phyloP scores from a whole-genome alignment of 2,113 vertebrate species.

The Corythornis cristatus region DNA sequence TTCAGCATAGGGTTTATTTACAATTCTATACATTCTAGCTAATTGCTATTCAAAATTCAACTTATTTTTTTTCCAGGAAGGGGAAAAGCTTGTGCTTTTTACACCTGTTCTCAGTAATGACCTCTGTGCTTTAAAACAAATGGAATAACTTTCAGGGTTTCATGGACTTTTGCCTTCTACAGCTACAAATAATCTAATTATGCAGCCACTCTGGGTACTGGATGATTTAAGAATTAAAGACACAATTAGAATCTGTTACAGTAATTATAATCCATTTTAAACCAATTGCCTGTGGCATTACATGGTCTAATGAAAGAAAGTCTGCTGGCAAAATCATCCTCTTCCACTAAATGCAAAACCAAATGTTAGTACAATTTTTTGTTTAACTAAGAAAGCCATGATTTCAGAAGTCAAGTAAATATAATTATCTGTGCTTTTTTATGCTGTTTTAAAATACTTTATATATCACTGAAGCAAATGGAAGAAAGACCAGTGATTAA shows the following conservation, averaged over 20 bases:
- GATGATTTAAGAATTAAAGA: constrained; percentile 66
- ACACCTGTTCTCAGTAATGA: constrained; percentile 19
- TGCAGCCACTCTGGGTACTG: not conserved
- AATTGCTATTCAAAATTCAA: not conserved
- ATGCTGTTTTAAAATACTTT: not conserved
- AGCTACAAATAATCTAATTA: constrained; percentile 66
- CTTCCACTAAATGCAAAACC: not conserved
- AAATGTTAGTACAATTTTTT: not conserved
- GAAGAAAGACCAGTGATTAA: not conserved
- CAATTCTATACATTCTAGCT: not conserved
- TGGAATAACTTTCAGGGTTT: constrained; percentile 29
- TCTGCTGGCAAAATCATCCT: constrained; percentile 3
- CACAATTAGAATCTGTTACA: constrained; percentile 55
- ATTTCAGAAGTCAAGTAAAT: not conserved
- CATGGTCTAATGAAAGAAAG: constrained; percentile 28
- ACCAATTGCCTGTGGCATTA: constrained; percentile 53
- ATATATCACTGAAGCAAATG: not conserved
- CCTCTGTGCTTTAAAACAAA: constrained; percentile 44
- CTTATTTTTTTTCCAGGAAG: not conserved
- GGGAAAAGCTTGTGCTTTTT: not conserved
- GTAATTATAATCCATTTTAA: constrained; percentile 64
- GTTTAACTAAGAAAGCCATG: not conserved
- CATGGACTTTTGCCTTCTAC: constrained; percentile 50
- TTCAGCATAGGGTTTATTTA: not conserved
- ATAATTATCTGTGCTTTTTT: not conserved